These are phyloP conservation scores for Brachypteracias leptosomus DNA, from an alignment of 2,113 vertebrate genomes.

Conservation along the genomic window DNA sequence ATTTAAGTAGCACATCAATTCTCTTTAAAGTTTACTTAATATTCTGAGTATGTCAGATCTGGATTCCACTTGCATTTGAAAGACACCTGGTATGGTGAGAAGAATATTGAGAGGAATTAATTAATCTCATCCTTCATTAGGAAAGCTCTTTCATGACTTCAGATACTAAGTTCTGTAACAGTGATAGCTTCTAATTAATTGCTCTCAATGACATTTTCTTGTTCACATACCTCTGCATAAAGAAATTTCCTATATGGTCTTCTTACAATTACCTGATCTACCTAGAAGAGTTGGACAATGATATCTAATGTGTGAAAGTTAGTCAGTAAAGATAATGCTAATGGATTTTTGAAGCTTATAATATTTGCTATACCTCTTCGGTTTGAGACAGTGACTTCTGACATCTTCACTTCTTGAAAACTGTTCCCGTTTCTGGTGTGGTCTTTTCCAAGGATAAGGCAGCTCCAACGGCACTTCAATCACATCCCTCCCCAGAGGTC, in stretches of 20 bases:
- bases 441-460: background rate
- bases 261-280: background rate
- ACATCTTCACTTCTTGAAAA: background rate
- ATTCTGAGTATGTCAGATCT: background rate
- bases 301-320: background rate
- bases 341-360: background rate
- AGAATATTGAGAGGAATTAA: background rate
- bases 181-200: background rate
- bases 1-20: background rate
- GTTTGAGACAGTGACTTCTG: background rate
- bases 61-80: slow-evolving; percentile 20
- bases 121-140: background rate
- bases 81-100: background rate
- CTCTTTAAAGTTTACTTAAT: background rate
- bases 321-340: background rate
- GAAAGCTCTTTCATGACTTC: background rate
- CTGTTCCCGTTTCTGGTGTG: background rate
- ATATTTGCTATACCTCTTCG: background rate
- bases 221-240: background rate
- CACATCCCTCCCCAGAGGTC: background rate
- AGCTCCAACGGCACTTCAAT: background rate
- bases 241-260: background rate
- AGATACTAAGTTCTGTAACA: background rate
- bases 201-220: background rate
- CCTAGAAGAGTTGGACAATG: background rate